Percentiles rank a stretch among this genome's conserved stretches.
Conservation (phyloP, 2,113 vertebrate genomes). For the Chaetorhynchus papuensis region DNA sequence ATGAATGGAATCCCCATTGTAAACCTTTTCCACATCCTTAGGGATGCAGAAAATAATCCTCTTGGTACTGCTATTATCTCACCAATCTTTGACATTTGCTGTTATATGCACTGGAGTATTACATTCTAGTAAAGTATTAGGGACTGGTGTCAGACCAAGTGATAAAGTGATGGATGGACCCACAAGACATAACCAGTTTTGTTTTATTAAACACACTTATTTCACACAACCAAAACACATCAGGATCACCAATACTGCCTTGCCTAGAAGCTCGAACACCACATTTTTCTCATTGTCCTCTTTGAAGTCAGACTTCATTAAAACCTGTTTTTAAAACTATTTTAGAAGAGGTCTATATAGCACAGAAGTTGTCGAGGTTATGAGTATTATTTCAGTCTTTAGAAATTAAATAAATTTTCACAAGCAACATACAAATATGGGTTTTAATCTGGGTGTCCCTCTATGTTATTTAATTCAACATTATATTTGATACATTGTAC, state of each 20-base stretch:
- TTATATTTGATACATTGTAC: neutral
- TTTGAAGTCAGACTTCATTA: neutral
- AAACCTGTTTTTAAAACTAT: neutral
- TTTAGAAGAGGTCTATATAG: neutral
- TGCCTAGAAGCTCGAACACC: neutral
- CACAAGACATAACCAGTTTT: neutral
- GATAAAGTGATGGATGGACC: neutral
- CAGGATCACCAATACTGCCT: neutral
- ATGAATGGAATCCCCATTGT: accelerated
- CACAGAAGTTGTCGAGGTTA: neutral
- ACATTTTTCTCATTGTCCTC: neutral
- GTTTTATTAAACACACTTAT: neutral
- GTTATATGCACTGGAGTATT: neutral
- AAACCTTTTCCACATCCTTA: neutral
- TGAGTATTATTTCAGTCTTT: neutral
- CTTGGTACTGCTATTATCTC: neutral
- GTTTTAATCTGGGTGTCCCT: neutral
- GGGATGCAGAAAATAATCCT: neutral
- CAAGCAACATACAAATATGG: neutral
- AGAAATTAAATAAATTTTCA: neutral
- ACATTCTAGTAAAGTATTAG: neutral
- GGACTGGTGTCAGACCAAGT: neutral
- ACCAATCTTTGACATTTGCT: neutral
- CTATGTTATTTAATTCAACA: neutral
- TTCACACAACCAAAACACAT: neutral